These are phyloP conservation scores for Gobio occitaniae DNA, from an alignment of 2,797 vertebrate species.

Conservation along the genomic window DNA sequence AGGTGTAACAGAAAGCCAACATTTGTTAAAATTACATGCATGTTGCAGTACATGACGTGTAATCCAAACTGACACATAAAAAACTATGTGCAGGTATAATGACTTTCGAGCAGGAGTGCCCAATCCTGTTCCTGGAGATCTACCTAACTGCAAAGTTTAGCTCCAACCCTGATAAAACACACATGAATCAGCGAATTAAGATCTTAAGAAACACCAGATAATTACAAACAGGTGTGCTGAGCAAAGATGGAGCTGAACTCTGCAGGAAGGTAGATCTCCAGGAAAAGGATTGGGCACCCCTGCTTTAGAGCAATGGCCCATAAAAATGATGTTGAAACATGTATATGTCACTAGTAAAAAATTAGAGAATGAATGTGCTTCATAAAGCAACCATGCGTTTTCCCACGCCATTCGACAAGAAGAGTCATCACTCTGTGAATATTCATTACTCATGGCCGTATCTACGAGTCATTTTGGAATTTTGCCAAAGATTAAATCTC, in stretches of 20 bases:
- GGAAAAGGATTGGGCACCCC: too few species aligned
- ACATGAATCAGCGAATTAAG: too few species aligned
- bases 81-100: background rate
- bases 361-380: background rate
- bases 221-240: too few species aligned
- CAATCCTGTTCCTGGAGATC: too few species aligned
- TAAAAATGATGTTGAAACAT: background rate
- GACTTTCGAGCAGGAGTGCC: background rate
- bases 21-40: constrained; percentile 21
- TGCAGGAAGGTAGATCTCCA: too few species aligned
- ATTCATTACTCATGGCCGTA: constrained; percentile 13
- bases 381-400: background rate
- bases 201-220: too few species aligned
- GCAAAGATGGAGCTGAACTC: too few species aligned
- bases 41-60: background rate
- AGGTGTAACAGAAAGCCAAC: background rate
- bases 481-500: constrained; percentile 24
- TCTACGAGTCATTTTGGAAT: constrained; percentile 10
- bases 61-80: background rate
- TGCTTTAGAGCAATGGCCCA: background rate
- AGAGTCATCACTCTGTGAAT: background rate
- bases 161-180: too few species aligned
- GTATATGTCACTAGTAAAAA: background rate
- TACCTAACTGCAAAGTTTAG: too few species aligned
- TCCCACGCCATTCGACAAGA: background rate